phyloP scores from a whole-genome alignment of 2,888 invertebrate genomes.

The Lucinisca nassula region DNA sequence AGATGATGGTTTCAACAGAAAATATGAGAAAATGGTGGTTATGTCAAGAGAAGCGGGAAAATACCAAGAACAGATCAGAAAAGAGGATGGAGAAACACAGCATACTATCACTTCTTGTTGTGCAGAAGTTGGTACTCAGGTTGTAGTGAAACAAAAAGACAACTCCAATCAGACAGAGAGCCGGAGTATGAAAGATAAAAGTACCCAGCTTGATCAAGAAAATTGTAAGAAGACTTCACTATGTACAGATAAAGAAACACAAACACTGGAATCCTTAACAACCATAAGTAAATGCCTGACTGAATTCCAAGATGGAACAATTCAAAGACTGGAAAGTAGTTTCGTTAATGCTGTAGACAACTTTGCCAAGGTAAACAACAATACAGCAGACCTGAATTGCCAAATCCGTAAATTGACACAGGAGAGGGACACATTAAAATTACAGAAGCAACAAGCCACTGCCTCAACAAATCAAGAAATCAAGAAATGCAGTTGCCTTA shows the following conservation, averaged over 20 bases:
- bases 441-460: neutral
- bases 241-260: neutral
- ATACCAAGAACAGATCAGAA: neutral
- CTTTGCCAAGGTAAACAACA: neutral
- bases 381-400: neutral
- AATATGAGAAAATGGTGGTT: neutral
- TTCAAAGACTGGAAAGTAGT: neutral
- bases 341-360: neutral
- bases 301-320: neutral
- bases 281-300: neutral
- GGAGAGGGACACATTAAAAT: neutral
- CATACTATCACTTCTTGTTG: too few relatives aligned
- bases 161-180: too few relatives aligned
- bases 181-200: too few relatives aligned
- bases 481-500: neutral
- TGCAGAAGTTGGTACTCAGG: too few relatives aligned
- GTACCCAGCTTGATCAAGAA: too few relatives aligned
- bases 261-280: neutral
- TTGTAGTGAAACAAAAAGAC: too few relatives aligned
- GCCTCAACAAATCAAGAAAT: neutral
- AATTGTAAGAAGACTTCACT: too few relatives aligned
- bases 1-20: neutral
- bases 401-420: neutral
- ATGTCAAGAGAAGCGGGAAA: neutral
- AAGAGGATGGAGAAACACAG: too few relatives aligned